Evolutionary conservation across 2,113 vertebrate species (phyloP), one percentile per base, ranked within the genome.

Genomic region (Zingel zingel): DNA sequence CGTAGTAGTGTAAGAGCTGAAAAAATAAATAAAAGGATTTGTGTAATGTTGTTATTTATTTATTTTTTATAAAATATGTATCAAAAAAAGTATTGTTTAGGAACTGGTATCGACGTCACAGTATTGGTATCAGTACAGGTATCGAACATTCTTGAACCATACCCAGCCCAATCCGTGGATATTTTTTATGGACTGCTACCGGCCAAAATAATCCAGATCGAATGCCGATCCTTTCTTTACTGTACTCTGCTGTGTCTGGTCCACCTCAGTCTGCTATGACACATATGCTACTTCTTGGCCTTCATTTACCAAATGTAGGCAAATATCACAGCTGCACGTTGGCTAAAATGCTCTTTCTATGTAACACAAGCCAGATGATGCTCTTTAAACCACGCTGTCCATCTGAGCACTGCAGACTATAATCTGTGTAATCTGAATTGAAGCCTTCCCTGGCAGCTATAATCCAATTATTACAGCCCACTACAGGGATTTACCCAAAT

Each of bases 351-450:
- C 68, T 79, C 75, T 81, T 67, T 79, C 30, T 65, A 77, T 73
- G 84, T 70, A 88, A 88, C 83, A 63, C 50, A 43, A 85, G 63
- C 78, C 85, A 87, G 83, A 85, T 88, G 86, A 91, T 80, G 85
- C 88, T 86, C 81, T 94, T 88, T 84, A 86, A 92, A 68, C 79
- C 76, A 30, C 15, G 45, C 79, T 83, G 89, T 86, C 89, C 85
- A 88, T 90, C 80, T 85, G 81, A 90, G 87, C 64, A 54, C 77
- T 53, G 88, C 77, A 68, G 57, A 86, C 87, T 76, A 66, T 88
- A 91, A 93, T 93, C 91, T 88, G 74, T 84, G 77, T 94, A 93
- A 95, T 93, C 94, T 93, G 86, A 93, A 93, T 78, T 89, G 88
- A 93, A 94, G 82, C 90, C 82, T 73, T 81, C 74, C 66, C 80